These are phyloP conservation scores for Neoarius graeffei DNA, from an alignment of 2,113 vertebrate species.

Conservation along the genomic window DNA sequence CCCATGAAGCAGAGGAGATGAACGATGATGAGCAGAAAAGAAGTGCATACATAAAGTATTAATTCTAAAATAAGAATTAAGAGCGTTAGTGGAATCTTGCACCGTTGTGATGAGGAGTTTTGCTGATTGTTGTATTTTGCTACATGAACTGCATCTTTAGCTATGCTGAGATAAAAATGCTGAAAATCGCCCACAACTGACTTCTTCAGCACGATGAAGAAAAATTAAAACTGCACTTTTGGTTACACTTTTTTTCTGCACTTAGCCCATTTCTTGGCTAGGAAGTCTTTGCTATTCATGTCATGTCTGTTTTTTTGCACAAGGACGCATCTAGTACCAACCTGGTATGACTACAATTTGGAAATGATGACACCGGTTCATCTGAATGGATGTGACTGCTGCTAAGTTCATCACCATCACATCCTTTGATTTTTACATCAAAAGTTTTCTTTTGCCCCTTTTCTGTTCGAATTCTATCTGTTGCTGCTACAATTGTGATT, in stretches of 20 bases:
- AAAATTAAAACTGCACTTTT: constrained; percentile 25
- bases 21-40: constrained; percentile 32
- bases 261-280: constrained; percentile 15
- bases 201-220: constrained; percentile 17
- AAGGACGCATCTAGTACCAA: constrained; percentile 65
- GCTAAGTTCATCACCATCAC: constrained; percentile 38
- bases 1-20: constrained; percentile 50
- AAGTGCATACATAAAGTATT: constrained; percentile 36
- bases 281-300: neutral
- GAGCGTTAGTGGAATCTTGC: constrained; percentile 63
- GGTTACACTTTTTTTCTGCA: neutral
- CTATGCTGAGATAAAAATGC: neutral
- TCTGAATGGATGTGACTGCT: constrained; percentile 57
- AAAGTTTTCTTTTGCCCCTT: neutral
- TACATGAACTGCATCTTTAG: constrained; percentile 45
- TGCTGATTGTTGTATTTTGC: constrained; percentile 16
- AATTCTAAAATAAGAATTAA: constrained; percentile 1
- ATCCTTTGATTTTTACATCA: constrained; percentile 4
- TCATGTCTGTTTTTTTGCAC: constrained; percentile 1
- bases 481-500: constrained; percentile 54
- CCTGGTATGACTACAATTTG: constrained; percentile 57
- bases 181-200: neutral
- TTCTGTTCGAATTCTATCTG: neutral
- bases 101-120: constrained; percentile 44
- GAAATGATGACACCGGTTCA: constrained; percentile 55